Evolutionary conservation across 2,888 invertebrate genomes (phyloP).

Genomic region (Stenchaetothrips biformis): DNA sequence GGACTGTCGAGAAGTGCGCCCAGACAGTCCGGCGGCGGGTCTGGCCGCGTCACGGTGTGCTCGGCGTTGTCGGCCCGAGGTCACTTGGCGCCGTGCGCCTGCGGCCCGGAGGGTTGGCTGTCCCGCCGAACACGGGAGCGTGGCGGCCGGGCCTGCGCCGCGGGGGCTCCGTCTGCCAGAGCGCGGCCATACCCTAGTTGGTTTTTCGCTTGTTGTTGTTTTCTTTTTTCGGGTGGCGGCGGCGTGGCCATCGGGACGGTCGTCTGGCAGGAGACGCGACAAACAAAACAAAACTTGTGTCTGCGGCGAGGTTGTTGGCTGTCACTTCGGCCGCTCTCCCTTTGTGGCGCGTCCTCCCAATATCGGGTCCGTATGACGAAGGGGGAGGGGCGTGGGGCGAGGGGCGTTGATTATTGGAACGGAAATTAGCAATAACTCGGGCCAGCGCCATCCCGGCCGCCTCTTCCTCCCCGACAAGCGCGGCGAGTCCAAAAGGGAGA

Average conservation of each 20-base stretch:
- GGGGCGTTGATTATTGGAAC: conserved; percentile 5
- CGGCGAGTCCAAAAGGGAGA: no score
- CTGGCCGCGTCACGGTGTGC: no score
- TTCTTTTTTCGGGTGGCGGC: no score
- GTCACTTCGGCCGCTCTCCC: neutral
- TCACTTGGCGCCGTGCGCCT: neutral
- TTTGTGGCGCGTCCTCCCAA: neutral
- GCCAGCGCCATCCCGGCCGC: neutral
- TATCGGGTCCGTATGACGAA: neutral
- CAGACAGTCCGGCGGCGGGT: no score
- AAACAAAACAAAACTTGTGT: neutral
- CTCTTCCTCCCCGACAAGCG: neutral
- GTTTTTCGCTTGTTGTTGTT: no score
- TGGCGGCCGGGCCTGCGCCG: neutral
- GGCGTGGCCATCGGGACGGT: neutral
- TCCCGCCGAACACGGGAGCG: neutral
- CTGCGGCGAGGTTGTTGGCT: neutral
- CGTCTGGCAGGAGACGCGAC: neutral
- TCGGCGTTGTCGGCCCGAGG: neutral
- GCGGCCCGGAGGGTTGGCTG: neutral
- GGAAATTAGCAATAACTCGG: conserved; percentile 24
- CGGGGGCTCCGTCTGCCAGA: neutral
- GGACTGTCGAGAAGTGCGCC: no score
- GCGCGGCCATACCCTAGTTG: no score
- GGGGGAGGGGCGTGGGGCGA: neutral